These are phyloP conservation scores for Orthonyx spaldingii DNA, from an alignment of 2,113 vertebrate genomes.

Conservation along the genomic window DNA sequence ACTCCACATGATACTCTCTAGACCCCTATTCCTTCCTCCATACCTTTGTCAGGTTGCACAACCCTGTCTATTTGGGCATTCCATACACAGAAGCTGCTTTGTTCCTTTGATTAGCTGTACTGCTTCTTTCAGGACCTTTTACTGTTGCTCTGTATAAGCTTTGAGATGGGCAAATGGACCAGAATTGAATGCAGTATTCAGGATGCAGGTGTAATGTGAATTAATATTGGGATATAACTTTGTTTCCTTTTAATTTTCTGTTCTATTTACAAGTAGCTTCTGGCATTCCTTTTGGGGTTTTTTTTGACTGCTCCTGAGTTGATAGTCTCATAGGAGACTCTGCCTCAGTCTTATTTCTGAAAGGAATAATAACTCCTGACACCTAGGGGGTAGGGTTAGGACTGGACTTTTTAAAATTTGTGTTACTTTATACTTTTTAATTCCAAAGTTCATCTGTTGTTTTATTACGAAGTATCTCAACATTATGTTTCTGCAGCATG, in stretches of 20 bases:
- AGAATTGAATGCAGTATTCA: background rate
- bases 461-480: background rate
- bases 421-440: background rate
- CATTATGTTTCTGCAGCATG: background rate
- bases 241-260: background rate
- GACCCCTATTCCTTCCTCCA: background rate
- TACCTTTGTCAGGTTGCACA: background rate
- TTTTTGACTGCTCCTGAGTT: background rate
- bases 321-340: background rate
- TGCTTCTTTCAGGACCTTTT: background rate
- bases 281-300: background rate
- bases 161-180: background rate
- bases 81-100: background rate
- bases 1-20: accelerated
- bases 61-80: background rate
- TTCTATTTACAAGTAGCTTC: background rate
- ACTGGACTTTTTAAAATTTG: background rate
- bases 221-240: background rate
- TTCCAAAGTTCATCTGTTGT: background rate
- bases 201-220: background rate
- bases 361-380: background rate
- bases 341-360: background rate
- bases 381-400: background rate
- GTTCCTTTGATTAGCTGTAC: background rate
- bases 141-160: background rate